A percentile compares a stretch with the other conserved stretches of the same genome.
Conservation (phyloP, 2,888 invertebrate genomes). For the Drosophila pseudotalamancana region DNA sequence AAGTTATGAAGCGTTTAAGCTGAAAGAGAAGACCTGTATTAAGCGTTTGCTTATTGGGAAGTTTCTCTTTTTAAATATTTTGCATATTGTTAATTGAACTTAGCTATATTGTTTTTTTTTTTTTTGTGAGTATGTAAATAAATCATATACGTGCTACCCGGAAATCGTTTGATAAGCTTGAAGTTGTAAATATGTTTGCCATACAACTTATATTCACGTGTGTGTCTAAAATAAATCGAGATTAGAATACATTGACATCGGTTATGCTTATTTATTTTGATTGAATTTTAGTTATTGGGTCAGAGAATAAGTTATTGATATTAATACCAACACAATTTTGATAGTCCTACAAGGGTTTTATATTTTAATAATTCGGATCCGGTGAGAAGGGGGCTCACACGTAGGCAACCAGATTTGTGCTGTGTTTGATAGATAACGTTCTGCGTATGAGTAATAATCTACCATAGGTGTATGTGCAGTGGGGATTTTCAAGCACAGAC, state of each 20-base stretch:
- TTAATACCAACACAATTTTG: no score
- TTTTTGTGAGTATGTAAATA: background rate
- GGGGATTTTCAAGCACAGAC: background rate
- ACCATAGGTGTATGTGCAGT: conserved; percentile 13
- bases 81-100: background rate
- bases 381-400: conserved; percentile 7
- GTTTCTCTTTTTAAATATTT: no score
- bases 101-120: background rate
- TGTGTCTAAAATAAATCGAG: background rate
- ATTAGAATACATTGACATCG: background rate
- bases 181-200: background rate
- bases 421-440: conserved; percentile 5
- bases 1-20: no score
- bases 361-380: no score
- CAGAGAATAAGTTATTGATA: no score
- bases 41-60: no score
- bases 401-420: conserved; percentile 12
- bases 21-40: no score
- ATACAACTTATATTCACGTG: background rate
- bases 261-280: background rate
- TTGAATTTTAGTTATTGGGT: no score
- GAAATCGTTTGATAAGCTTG: conserved; percentile 31
- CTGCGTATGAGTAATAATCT: conserved; percentile 47
- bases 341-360: no score
- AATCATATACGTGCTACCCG: background rate